Percentiles rank a stretch among this genome's conserved stretches.
Evolutionary conservation across 2,888 invertebrate genomes (phyloP).

Genomic region (Rhagonycha lutea): DNA sequence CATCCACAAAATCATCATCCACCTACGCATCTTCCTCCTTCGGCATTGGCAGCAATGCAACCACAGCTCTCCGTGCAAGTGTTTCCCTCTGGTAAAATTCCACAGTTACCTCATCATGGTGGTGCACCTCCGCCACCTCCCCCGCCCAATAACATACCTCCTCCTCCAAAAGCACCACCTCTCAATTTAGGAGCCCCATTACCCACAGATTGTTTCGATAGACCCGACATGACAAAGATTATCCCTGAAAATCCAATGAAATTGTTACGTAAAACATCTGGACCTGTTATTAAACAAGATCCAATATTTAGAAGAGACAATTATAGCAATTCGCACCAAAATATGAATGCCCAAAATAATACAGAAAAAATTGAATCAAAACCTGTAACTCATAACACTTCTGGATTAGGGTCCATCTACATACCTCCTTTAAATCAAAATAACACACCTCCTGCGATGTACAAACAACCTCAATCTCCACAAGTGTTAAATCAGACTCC

Average conservation of each 20-base stretch:
- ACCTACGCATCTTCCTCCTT: conserved; percentile 62
- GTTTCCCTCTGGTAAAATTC: conserved; percentile 56
- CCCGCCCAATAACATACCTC: conserved; percentile 56
- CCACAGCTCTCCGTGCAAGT: conserved; percentile 69
- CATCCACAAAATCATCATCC: conserved; percentile 48
- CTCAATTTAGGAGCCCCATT: conserved; percentile 62
- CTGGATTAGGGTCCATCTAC: conserved; percentile 60
- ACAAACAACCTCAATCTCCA: conserved; percentile 6
- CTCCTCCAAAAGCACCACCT: conserved; percentile 59
- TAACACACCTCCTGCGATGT: background rate
- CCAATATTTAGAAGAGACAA: conserved; percentile 52
- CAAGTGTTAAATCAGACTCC: background rate
- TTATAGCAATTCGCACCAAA: conserved; percentile 23
- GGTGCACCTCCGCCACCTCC: conserved; percentile 48
- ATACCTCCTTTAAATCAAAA: conserved; percentile 55
- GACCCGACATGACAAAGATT: conserved; percentile 70
- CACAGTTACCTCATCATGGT: conserved; percentile 32
- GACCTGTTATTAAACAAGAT: conserved; percentile 41
- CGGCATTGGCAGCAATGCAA: conserved; percentile 65
- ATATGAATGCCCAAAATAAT: conserved; percentile 30
- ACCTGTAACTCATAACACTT: conserved; percentile 34
- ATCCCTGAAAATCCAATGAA: conserved; percentile 76
- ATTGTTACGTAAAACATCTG: conserved; percentile 69
- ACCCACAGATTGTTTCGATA: conserved; percentile 57
- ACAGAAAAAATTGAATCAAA: conserved; percentile 18